phyloP scores from a whole-genome alignment of 2,113 vertebrate species.

The Leuciscus idus region DNA sequence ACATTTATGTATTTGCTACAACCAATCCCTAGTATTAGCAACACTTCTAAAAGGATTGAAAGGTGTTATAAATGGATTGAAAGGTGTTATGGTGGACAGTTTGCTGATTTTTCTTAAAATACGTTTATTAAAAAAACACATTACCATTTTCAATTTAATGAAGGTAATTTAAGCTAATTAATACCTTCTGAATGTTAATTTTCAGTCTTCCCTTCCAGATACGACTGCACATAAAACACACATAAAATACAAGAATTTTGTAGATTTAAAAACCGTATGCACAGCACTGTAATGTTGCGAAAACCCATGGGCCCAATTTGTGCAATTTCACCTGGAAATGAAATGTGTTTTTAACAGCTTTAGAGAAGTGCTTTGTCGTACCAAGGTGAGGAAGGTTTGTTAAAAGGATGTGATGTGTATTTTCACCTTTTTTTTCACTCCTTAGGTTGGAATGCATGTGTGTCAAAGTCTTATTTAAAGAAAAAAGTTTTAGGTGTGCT shows the following conservation, averaged over 20 bases:
- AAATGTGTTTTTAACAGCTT: conserved; percentile 56
- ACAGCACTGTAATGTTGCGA: conserved; percentile 20
- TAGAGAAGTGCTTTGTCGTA: conserved; percentile 42
- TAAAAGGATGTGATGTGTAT: conserved; percentile 18
- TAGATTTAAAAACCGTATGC: conserved; percentile 15
- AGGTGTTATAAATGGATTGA: neutral
- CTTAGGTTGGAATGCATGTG: neutral
- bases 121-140: neutral
- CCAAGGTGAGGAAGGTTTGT: conserved; percentile 27
- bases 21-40: neutral
- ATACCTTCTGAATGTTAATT: conserved; percentile 33
- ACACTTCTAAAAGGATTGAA: neutral
- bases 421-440: conserved; percentile 39
- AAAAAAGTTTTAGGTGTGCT: conserved; percentile 2
- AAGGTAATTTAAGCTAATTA: neutral
- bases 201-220: conserved; percentile 23
- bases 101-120: neutral
- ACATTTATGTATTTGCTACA: neutral
- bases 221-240: neutral
- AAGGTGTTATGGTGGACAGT: neutral
- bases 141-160: neutral
- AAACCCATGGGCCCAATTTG: conserved; percentile 62
- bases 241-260: conserved; percentile 23
- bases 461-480: neutral
- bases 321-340: conserved; percentile 55